These are phyloP conservation scores for Drosophila pullipes DNA, from an alignment of 2,888 invertebrate species.

Conservation along the genomic window DNA sequence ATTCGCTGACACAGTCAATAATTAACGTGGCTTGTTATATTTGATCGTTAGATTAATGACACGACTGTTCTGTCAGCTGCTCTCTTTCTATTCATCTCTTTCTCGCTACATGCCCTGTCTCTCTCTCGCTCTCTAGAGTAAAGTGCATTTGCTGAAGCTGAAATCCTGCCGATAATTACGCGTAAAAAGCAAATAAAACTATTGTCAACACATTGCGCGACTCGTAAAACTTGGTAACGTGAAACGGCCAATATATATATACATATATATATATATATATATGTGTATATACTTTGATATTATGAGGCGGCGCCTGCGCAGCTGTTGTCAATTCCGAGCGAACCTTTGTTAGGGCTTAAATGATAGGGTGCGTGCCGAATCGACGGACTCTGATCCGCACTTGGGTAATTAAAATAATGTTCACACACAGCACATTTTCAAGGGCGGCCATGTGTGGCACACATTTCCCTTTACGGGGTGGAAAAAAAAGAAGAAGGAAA, in stretches of 20 bases:
- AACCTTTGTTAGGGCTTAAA: conserved; percentile 60
- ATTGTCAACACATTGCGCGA: conserved; percentile 71
- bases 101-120: background rate
- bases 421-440: conserved; percentile 67
- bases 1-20: conserved; percentile 41
- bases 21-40: conserved; percentile 57
- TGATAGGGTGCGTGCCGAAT: conserved; percentile 68
- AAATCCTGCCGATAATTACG: conserved; percentile 55
- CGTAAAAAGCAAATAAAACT: conserved; percentile 76
- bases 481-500: conserved; percentile 40
- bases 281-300: conserved; percentile 1
- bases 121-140: conserved; percentile 4
- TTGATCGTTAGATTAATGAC: conserved; percentile 59
- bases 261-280: background rate
- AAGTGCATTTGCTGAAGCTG: conserved; percentile 59
- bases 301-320: conserved; percentile 71
- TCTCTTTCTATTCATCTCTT: background rate
- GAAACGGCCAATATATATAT: conserved; percentile 36
- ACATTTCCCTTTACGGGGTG: conserved; percentile 61
- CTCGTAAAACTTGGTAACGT: conserved; percentile 34
- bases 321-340: conserved; percentile 64
- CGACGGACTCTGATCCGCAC: conserved; percentile 24
- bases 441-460: conserved; percentile 77
- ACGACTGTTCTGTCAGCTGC: conserved; percentile 40
- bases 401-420: conserved; percentile 77